These are phyloP conservation scores for Callipepla californica DNA, from an alignment of 2,113 vertebrate genomes.

Conservation along the genomic window DNA sequence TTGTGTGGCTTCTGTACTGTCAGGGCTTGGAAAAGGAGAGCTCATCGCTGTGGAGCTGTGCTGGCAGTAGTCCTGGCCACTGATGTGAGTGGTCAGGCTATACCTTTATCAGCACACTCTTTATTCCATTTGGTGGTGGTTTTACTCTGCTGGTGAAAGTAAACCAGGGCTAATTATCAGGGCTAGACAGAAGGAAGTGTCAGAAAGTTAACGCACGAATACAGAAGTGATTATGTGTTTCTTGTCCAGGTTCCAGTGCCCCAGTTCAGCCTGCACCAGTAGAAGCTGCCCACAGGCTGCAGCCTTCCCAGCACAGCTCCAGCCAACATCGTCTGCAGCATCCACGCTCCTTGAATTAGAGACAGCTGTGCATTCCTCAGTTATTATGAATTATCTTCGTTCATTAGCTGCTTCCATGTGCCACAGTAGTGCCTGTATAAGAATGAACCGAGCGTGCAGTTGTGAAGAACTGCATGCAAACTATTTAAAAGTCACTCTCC, in stretches of 20 bases:
- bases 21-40: background rate
- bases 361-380: background rate
- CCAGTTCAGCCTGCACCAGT: background rate
- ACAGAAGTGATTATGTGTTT: conserved; percentile 35
- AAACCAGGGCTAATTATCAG: conserved; percentile 31
- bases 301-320: background rate
- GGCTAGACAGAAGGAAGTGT: conserved; percentile 28
- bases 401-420: background rate
- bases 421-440: background rate
- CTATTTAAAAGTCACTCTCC: background rate
- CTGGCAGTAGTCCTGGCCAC: background rate
- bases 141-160: conserved; percentile 33
- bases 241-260: conserved; percentile 20
- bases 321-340: background rate
- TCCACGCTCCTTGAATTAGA: background rate
- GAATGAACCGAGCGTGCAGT: background rate
- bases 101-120: conserved; percentile 26
- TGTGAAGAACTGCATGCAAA: background rate
- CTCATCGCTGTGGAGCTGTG: background rate
- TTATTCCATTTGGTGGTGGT: conserved; percentile 35
- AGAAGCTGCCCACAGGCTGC: background rate
- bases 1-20: background rate
- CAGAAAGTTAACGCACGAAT: conserved; percentile 35
- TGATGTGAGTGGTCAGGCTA: conserved; percentile 6
- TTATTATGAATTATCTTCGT: background rate